phyloP scores from a whole-genome alignment of 2,797 vertebrate genomes.

The Anableps anableps region DNA sequence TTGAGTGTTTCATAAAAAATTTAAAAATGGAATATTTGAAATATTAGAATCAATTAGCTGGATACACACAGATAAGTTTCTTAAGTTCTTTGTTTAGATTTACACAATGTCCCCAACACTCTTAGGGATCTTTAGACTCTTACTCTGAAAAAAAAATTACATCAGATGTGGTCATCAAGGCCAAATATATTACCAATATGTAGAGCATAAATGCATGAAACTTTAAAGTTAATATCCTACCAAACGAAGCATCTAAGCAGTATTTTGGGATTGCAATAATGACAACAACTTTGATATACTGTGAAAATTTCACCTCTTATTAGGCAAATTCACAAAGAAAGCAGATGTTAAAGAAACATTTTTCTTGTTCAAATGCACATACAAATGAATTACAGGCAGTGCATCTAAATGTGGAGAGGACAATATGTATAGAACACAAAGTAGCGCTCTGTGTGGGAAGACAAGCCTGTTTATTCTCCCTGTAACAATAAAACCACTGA shows the following conservation, averaged over 20 bases:
- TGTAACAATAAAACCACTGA: conserved; percentile 54
- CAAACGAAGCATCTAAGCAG: neutral
- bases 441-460: conserved; percentile 19
- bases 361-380: neutral
- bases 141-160: neutral
- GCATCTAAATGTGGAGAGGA: conserved; percentile 3
- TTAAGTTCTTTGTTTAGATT: too few relatives aligned
- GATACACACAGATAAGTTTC: too few relatives aligned
- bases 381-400: conserved; percentile 5
- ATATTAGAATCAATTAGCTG: neutral
- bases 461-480: conserved; percentile 27
- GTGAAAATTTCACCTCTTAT: neutral
- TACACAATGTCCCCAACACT: too few relatives aligned
- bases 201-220: neutral
- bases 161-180: neutral
- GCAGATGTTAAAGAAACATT: neutral
- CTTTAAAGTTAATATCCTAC: neutral
- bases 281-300: neutral
- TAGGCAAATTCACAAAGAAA: neutral
- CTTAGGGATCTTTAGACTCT: neutral
- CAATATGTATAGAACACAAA: conserved; percentile 34
- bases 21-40: neutral
- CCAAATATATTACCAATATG: neutral
- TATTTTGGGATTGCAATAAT: neutral
- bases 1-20: neutral